phyloP scores from a whole-genome alignment of 2,888 invertebrate species.

The Ophioninae sp. region DNA sequence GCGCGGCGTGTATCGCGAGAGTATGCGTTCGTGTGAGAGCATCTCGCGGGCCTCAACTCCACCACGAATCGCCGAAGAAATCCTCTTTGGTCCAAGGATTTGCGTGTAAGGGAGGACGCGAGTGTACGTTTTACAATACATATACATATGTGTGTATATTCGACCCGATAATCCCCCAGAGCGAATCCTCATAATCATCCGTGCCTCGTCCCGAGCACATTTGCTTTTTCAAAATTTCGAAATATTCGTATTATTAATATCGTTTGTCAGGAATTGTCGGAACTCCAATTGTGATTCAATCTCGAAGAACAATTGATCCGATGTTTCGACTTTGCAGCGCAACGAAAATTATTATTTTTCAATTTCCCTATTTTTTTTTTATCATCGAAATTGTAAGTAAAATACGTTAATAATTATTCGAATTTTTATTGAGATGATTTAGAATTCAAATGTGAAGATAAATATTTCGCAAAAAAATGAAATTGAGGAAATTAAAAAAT shows the following conservation, averaged over 20 bases:
- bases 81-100: constrained; percentile 39
- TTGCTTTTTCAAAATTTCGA: not conserved
- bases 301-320: too few relatives aligned
- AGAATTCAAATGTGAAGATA: too few relatives aligned
- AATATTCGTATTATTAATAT: not conserved
- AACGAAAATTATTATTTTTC: too few relatives aligned
- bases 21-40: constrained; percentile 69
- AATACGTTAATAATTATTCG: too few relatives aligned
- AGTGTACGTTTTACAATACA: not conserved
- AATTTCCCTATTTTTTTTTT: too few relatives aligned
- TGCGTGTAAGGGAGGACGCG: constrained; percentile 7
- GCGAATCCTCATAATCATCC: constrained; percentile 20
- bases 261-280: not conserved
- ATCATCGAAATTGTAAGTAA: too few relatives aligned
- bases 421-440: too few relatives aligned
- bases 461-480: too few relatives aligned
- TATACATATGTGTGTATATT: constrained; percentile 26
- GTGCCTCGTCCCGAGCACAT: not conserved
- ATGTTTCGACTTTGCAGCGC: too few relatives aligned
- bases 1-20: constrained; percentile 69
- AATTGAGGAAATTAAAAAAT: too few relatives aligned
- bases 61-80: constrained; percentile 51
- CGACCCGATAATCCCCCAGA: constrained; percentile 38
- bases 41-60: constrained; percentile 31
- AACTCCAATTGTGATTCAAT: too few relatives aligned